Conservation (phyloP, 53 echinoderm and acorn worm species). For the Astropecten irregularis region DNA sequence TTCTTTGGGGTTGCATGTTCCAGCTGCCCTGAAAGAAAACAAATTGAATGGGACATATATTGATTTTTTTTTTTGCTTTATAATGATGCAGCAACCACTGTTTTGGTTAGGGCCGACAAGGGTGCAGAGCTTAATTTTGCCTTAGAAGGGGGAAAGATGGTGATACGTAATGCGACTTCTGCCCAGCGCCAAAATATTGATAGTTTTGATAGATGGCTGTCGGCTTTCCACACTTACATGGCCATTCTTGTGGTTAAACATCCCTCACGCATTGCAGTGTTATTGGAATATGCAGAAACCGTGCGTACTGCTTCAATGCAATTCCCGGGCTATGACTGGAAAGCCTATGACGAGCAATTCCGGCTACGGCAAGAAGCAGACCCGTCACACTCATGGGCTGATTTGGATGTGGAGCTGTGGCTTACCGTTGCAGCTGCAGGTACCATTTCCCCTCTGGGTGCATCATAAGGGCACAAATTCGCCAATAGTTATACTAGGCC, state of each 20-base stretch:
- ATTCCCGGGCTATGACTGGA: conserved; percentile 31
- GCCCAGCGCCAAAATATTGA: neutral
- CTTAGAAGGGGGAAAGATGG: neutral
- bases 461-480: neutral
- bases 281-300: conserved; percentile 32
- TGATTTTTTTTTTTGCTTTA: neutral
- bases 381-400: neutral
- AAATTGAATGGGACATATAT: neutral
- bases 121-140: neutral
- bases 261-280: neutral
- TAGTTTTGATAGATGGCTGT: conserved; percentile 21
- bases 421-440: neutral
- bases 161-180: neutral
- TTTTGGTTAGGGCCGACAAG: neutral
- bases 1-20: neutral
- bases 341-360: conserved; percentile 43
- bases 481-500: too few species aligned
- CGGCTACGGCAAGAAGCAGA: conserved; percentile 1
- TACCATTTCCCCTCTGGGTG: neutral
- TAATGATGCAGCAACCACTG: neutral
- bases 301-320: neutral
- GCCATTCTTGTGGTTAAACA: conserved; percentile 16
- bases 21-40: neutral
- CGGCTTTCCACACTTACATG: conserved; percentile 21
- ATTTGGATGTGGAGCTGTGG: neutral